Evolutionary conservation across 2,113 vertebrate genomes (phyloP).

Genomic region (Dicentrarchus labrax): DNA sequence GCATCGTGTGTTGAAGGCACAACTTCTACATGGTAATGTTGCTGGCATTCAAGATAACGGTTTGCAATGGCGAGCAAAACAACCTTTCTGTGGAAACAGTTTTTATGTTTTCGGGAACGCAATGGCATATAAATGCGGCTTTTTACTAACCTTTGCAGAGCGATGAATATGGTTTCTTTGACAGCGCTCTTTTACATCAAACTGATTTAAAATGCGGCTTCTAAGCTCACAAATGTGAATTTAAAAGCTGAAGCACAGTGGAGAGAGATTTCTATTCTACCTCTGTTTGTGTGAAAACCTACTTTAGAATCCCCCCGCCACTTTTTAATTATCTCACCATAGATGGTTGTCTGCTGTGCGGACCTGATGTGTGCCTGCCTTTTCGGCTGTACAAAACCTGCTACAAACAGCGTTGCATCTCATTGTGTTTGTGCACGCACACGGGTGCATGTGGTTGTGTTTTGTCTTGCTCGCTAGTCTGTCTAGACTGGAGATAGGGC

Average conservation of each 20-base stretch:
- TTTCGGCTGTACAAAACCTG: constrained; percentile 42
- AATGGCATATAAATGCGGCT: constrained; percentile 58
- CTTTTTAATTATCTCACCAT: constrained; percentile 77
- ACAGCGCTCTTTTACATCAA: constrained; percentile 57
- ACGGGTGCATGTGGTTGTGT: constrained; percentile 41
- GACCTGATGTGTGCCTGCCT: constrained; percentile 55
- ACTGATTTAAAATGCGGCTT: constrained; percentile 67
- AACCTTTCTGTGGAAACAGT: constrained; percentile 60
- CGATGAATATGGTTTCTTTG: constrained; percentile 53
- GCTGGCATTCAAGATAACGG: constrained; percentile 73
- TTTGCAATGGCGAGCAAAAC: constrained; percentile 72
- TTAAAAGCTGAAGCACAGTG: constrained; percentile 50
- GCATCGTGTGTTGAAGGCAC: constrained; percentile 75
- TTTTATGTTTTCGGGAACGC: constrained; percentile 55
- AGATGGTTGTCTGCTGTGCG: constrained; percentile 61
- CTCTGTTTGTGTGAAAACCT: constrained; percentile 59
- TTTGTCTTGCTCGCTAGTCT: constrained; percentile 46
- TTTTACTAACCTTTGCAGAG: constrained; percentile 64
- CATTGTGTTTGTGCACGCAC: constrained; percentile 33
- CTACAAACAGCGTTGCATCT: constrained; percentile 47
- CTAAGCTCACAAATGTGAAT: constrained; percentile 68
- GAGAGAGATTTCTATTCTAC: constrained; percentile 52
- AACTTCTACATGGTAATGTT: constrained; percentile 75
- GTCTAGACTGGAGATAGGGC: constrained; percentile 63
- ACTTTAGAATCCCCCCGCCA: constrained; percentile 52